Percentiles rank a stretch among this genome's conserved stretches.
These are phyloP conservation scores for Adelphocoris suturalis DNA, from an alignment of 2,888 invertebrate genomes.

Conservation along the genomic window DNA sequence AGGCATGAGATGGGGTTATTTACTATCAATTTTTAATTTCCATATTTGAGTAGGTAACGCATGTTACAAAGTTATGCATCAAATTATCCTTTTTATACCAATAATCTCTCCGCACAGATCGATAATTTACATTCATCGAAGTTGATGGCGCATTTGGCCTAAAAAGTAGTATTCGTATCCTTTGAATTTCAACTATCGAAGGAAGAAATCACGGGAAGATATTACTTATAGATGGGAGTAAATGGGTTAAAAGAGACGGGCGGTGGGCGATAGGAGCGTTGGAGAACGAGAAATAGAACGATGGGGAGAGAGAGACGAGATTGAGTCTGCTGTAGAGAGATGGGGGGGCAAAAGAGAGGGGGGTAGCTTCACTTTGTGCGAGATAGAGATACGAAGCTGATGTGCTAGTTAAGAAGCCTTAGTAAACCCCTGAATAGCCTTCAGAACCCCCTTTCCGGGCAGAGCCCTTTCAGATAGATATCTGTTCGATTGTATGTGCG, in stretches of 20 bases:
- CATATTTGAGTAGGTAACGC: no score
- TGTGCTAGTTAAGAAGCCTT: constrained; percentile 65
- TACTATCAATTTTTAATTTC: no score
- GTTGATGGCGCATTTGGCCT: no score
- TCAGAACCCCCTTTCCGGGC: constrained; percentile 20
- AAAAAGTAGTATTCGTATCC: no score
- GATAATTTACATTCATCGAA: no score
- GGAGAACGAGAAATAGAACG: constrained; percentile 22
- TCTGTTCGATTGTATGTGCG: constrained; percentile 66
- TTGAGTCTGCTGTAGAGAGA: constrained; percentile 32
- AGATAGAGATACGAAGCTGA: constrained; percentile 56
- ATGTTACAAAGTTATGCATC: no score
- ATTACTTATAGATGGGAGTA: neutral
- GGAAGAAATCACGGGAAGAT: neutral
- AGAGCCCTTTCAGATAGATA: constrained; percentile 57
- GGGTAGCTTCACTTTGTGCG: constrained; percentile 26
- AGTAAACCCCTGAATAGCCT: constrained; percentile 55
- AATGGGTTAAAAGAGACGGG: constrained; percentile 2
- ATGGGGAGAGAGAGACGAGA: constrained; percentile 14
- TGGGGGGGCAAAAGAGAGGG: constrained; percentile 14
- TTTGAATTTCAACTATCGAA: neutral
- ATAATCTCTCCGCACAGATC: no score
- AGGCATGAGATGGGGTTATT: no score
- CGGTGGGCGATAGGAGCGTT: neutral
- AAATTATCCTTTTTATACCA: no score